Evolutionary conservation across 2,113 vertebrate genomes (phyloP).

Genomic region (Amia ocellicauda): DNA sequence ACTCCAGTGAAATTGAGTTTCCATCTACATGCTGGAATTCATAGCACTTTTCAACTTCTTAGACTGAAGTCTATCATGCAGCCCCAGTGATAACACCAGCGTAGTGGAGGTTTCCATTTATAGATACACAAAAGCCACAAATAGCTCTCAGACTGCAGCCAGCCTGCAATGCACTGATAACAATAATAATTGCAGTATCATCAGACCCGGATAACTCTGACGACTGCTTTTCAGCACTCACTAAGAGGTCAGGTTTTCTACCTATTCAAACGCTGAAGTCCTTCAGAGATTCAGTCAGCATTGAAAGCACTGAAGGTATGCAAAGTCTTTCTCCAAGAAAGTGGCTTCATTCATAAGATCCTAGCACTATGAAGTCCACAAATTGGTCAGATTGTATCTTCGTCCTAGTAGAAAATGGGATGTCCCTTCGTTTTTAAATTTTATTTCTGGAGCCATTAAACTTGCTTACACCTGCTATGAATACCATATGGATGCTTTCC

Average conservation of each 20-base stretch:
- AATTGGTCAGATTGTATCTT: neutral
- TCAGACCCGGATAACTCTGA: neutral
- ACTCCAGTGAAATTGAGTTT: conserved; percentile 42
- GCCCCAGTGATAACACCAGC: conserved; percentile 63
- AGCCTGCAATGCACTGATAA: conserved; percentile 70
- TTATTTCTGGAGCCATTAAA: neutral
- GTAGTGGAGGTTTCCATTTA: conserved; percentile 84
- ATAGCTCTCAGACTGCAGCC: conserved; percentile 74
- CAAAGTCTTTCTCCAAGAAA: no score
- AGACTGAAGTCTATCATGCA: conserved; percentile 62
- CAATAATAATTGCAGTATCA: conserved; percentile 56
- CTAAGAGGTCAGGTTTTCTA: neutral
- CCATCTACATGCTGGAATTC: conserved; percentile 55
- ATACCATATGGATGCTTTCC: neutral
- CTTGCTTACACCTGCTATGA: neutral
- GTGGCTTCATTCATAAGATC: neutral
- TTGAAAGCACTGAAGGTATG: no score
- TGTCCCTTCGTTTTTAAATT: neutral
- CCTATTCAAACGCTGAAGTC: neutral
- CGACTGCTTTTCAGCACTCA: neutral
- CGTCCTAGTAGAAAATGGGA: neutral
- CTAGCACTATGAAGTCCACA: neutral
- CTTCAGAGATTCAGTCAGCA: neutral
- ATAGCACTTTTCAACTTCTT: conserved; percentile 51
- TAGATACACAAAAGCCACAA: conserved; percentile 81